Evolutionary conservation across 2,888 invertebrate species (phyloP).

Genomic region (Rotaria magnacalcarata): DNA sequence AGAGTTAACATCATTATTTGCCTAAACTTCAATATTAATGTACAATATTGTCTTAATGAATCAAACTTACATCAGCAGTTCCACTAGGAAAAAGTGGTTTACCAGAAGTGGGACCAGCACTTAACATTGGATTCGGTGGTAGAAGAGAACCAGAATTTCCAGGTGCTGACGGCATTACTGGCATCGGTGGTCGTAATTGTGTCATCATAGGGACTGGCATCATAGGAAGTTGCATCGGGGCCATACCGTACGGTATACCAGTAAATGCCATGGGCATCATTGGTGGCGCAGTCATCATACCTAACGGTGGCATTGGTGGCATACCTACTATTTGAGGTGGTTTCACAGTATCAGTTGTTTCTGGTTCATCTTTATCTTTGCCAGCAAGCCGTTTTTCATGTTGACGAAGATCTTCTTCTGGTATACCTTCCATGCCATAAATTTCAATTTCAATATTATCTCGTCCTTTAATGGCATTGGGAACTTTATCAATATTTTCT

Average conservation of each 20-base stretch:
- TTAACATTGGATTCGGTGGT: background rate
- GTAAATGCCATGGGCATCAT: background rate
- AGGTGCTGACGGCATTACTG: background rate
- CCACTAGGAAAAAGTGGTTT: background rate
- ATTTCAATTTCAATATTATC: constrained; percentile 98
- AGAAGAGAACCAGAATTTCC: background rate
- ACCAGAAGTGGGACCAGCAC: background rate
- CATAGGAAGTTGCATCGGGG: constrained; percentile 27
- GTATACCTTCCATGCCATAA: constrained; percentile 99
- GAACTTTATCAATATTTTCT: constrained; percentile 98
- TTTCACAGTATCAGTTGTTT: background rate
- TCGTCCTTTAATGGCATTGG: constrained; percentile 91
- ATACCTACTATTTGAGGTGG: background rate
- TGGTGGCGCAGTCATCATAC: constrained; percentile 32
- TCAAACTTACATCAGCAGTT: background rate
- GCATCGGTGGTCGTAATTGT: background rate
- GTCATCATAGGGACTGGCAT: background rate
- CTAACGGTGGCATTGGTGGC: constrained; percentile 35
- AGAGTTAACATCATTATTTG: background rate
- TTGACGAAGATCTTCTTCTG: constrained; percentile 83
- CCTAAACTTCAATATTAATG: background rate
- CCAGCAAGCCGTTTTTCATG: constrained; percentile 62
- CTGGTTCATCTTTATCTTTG: constrained; percentile 6
- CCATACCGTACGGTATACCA: constrained; percentile 32
- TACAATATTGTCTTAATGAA: background rate